Base-by-base conservation (phyloP, 1,140 invertebrate species). In the Drosophila mojavensis region DNA sequence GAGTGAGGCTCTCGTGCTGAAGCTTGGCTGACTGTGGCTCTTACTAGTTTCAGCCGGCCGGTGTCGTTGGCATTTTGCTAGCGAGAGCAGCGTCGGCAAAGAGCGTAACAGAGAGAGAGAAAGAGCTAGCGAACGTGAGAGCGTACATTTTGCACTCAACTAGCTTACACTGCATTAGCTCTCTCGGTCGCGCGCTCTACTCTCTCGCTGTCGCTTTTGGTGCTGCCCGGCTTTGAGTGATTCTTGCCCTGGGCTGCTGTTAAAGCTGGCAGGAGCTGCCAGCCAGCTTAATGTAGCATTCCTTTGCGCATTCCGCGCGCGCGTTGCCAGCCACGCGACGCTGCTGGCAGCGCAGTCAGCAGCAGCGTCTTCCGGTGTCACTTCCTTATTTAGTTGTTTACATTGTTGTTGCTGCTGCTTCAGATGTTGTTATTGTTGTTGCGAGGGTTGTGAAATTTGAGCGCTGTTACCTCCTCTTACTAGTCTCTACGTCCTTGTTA, bases 321-420 rank as follows among this genome's bases (percentile, higher is more conserved):
- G 63, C 74, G 68, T 65, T 69, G 62, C 48, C 26, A 48, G 39
- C 67, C 74, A 71, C 64, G 75, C 75, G 75, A 75, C 74, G 64
- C 62, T 70, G 70, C 58, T 50, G 61, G 50, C 45, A 48, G 26
- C 47, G 64, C 60, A 39, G 60, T 39, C 26, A 13, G 39, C 36
- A 60, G 68, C 26, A 41, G 28, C 56, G 59, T 47, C 74, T 89
- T 88, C 84, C 84, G 84, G 80, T 88, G 85, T 88, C 84, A 88
- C 84, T 88, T 88, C 84, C 84, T 88, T 88, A 89, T 88, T 88
- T 88, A 89, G 84, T 89, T 89, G 84, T 88, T 79, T 78, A 79
- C 74, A 66, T 78, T 77, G 58, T 61, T 73, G 75, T 62, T 66
- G 51, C 39, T 55, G 56, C 51, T 69, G 39, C 54, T 64, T 39